Conservation (phyloP, 2,797 vertebrate species). For the Remorina albescens region DNA sequence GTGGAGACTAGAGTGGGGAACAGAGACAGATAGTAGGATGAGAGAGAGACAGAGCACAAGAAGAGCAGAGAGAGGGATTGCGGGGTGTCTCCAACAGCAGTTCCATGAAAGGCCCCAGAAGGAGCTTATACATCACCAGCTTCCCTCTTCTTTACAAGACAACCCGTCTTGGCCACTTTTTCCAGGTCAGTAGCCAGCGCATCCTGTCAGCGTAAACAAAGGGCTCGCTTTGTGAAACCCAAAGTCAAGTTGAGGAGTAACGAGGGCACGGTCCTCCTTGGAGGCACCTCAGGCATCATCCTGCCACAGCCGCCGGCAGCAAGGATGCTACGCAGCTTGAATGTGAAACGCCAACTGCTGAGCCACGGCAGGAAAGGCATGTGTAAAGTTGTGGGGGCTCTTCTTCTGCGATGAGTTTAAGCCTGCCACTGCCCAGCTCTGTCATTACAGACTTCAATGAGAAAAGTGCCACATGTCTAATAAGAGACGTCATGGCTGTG, state of each 20-base stretch:
- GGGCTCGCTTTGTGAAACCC: constrained; percentile 85
- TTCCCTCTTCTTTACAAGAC: constrained; percentile 85
- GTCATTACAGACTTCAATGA: constrained; percentile 61
- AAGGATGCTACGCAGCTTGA: constrained; percentile 74
- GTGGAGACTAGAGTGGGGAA: constrained; percentile 63
- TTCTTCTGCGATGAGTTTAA: constrained; percentile 49
- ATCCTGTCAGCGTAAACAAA: constrained; percentile 89
- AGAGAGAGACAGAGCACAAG: constrained; percentile 65
- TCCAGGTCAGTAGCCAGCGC: constrained; percentile 88
- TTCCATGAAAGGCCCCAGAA: constrained; percentile 81
- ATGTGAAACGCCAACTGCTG: constrained; percentile 78
- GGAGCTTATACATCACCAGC: constrained; percentile 83
- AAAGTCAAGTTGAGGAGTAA: constrained; percentile 88
- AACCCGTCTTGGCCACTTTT: constrained; percentile 87
- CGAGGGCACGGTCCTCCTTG: constrained; percentile 81
- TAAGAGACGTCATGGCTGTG: constrained; percentile 58
- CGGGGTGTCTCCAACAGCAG: constrained; percentile 76
- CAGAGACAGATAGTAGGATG: constrained; percentile 74
- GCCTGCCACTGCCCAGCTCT: constrained; percentile 34
- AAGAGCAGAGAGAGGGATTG: constrained; percentile 76
- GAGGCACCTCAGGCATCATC: constrained; percentile 86
- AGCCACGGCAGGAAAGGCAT: constrained; percentile 55
- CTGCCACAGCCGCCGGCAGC: constrained; percentile 79
- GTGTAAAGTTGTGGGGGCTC: constrained; percentile 53
- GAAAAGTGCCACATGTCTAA: constrained; percentile 61